Evolutionary conservation across 2,888 invertebrate genomes (phyloP).

Genomic region (Cosmorhoe ocellata): DNA sequence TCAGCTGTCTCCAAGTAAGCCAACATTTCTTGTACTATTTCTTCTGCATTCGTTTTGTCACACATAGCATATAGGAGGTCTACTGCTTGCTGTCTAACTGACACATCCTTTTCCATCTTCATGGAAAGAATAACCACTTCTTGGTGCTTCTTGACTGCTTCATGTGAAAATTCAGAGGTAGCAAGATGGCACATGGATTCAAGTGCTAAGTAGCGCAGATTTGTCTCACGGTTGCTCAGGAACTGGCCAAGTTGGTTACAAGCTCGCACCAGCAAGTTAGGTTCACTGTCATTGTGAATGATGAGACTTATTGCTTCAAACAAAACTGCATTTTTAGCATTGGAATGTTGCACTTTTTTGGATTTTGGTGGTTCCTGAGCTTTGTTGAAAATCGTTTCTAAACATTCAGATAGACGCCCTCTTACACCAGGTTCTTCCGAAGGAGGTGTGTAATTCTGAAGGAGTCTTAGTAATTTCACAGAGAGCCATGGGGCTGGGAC

Average conservation of each 20-base stretch:
- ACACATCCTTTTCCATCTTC: constrained; percentile 99
- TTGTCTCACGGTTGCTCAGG: constrained; percentile 97
- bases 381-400: constrained; percentile 99
- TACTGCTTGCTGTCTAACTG: constrained; percentile 98
- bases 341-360: constrained; percentile 99
- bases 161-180: constrained; percentile 99
- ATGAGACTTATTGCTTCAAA: constrained; percentile 99
- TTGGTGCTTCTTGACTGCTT: constrained; percentile 99
- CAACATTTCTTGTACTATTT: constrained; percentile 99
- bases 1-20: constrained; percentile 99
- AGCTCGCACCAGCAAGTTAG: constrained; percentile 97
- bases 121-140: constrained; percentile 99
- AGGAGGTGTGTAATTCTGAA: constrained; percentile 99
- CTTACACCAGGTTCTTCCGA: constrained; percentile 97
- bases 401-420: constrained; percentile 97
- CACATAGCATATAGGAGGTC: constrained; percentile 99
- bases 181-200: constrained; percentile 99
- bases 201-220: constrained; percentile 97
- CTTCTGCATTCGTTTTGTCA: constrained; percentile 99
- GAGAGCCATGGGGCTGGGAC: constrained; percentile 99
- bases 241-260: constrained; percentile 99
- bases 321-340: constrained; percentile 99
- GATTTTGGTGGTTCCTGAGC: constrained; percentile 99
- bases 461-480: constrained; percentile 95
- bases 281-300: constrained; percentile 99